phyloP scores from a whole-genome alignment of 2,113 vertebrate genomes.

The Oxygymnocypris stewartii region DNA sequence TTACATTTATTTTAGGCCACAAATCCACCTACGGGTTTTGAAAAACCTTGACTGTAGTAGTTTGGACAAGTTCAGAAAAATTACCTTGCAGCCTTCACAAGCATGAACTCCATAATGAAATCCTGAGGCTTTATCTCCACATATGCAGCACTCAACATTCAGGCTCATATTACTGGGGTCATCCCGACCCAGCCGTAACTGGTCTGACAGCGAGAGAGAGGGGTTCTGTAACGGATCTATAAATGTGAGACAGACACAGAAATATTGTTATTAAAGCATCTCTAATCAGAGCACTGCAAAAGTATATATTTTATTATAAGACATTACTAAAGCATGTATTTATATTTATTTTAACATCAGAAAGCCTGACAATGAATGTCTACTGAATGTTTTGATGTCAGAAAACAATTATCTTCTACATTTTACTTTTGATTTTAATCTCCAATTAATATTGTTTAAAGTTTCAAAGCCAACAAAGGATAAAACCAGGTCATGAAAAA shows the following conservation, averaged over 20 bases:
- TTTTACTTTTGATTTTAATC: not conserved
- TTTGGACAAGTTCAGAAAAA: not conserved
- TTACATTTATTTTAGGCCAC: not conserved
- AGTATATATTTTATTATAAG: not conserved
- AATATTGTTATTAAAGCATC: not conserved
- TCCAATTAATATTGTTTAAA: not conserved
- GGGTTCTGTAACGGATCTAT: constrained; percentile 79
- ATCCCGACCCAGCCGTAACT: constrained; percentile 80
- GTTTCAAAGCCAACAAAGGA: not conserved
- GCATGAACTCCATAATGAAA: constrained; percentile 91
- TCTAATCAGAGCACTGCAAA: not conserved
- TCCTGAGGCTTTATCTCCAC: constrained; percentile 87
- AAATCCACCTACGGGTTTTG: not conserved
- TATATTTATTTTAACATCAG: not conserved
- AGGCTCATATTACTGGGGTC: constrained; percentile 71
- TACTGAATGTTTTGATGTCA: too few species aligned
- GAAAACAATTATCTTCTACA: not conserved
- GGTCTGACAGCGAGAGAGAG: constrained; percentile 81
- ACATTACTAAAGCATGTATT: not conserved
- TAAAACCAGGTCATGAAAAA: not conserved
- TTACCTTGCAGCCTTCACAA: constrained; percentile 89
- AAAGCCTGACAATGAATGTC: not conserved
- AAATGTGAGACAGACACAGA: not conserved
- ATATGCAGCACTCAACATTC: constrained; percentile 86
- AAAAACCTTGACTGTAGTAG: not conserved